Conservation (phyloP, 2,888 invertebrate genomes). For the Drosophila lacicola region DNA sequence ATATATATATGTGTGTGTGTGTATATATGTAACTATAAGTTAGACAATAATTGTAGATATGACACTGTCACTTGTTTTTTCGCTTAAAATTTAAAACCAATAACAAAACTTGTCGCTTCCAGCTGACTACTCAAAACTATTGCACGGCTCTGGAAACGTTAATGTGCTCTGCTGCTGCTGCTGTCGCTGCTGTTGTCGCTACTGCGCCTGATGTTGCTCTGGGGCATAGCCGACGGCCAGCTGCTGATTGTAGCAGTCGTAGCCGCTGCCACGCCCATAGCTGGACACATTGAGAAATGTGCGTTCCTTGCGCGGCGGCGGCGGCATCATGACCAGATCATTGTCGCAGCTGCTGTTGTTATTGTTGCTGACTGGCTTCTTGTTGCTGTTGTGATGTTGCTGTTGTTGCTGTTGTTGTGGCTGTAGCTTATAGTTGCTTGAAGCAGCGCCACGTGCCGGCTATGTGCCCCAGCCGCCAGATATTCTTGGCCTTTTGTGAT, state of each 20-base stretch:
- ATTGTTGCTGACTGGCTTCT: conserved; percentile 60
- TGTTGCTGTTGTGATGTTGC: conserved; percentile 64
- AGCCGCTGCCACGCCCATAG: conserved; percentile 58
- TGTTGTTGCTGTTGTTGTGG: conserved; percentile 53
- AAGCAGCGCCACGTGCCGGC: conserved; percentile 84
- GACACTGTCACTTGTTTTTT: conserved; percentile 77
- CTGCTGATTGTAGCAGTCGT: conserved; percentile 73
- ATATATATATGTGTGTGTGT: conserved; percentile 38
- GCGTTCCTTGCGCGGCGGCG: conserved; percentile 72
- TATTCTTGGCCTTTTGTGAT: conserved; percentile 93
- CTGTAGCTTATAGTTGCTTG: conserved; percentile 49
- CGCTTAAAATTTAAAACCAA: conserved; percentile 39
- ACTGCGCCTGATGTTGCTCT: conserved; percentile 44
- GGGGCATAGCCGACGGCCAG: conserved; percentile 55
- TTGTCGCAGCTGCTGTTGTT: conserved; percentile 54
- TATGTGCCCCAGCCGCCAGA: conserved; percentile 96
- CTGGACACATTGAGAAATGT: conserved; percentile 24
- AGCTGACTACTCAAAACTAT: conserved; percentile 64
- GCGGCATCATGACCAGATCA: conserved; percentile 77
- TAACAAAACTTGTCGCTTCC: conserved; percentile 61
- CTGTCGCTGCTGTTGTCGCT: conserved; percentile 17
- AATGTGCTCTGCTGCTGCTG: conserved; percentile 43
- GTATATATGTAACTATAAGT: conserved; percentile 27
- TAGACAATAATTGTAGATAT: conserved; percentile 80
- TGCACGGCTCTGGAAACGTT: conserved; percentile 72